A percentile compares a stretch with the other conserved stretches of the same genome.
Conservation (phyloP, 2,888 invertebrate species). For the Tubulanus polymorphus region DNA sequence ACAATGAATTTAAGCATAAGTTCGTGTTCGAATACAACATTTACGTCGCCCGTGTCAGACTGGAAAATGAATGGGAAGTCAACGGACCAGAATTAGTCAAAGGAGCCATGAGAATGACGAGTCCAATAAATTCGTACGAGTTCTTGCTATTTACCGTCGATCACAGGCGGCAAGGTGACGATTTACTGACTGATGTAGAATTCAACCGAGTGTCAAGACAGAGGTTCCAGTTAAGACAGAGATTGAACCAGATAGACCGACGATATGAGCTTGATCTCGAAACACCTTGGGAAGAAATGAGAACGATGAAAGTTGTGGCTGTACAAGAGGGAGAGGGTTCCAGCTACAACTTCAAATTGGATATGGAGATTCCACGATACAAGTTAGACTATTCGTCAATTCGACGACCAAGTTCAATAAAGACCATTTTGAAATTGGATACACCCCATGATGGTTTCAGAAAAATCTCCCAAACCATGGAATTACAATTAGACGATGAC, state of each 20-base stretch:
- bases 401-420: no score
- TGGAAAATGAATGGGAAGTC: neutral
- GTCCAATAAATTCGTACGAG: neutral
- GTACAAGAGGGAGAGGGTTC: no score
- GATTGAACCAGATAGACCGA: neutral
- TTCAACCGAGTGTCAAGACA: conserved; percentile 1
- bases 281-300: neutral
- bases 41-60: neutral
- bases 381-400: no score
- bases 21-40: neutral
- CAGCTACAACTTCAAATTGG: no score
- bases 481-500: no score
- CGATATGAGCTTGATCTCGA: neutral
- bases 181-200: neutral
- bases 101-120: neutral
- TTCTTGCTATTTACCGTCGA: neutral
- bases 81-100: neutral
- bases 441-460: no score
- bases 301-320: neutral
- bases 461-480: no score
- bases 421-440: no score
- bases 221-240: neutral
- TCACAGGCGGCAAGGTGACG: neutral
- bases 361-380: no score
- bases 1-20: neutral